Evolutionary conservation across 2,888 invertebrate genomes (phyloP).

Genomic region (Thecocarcelia acutangulata): DNA sequence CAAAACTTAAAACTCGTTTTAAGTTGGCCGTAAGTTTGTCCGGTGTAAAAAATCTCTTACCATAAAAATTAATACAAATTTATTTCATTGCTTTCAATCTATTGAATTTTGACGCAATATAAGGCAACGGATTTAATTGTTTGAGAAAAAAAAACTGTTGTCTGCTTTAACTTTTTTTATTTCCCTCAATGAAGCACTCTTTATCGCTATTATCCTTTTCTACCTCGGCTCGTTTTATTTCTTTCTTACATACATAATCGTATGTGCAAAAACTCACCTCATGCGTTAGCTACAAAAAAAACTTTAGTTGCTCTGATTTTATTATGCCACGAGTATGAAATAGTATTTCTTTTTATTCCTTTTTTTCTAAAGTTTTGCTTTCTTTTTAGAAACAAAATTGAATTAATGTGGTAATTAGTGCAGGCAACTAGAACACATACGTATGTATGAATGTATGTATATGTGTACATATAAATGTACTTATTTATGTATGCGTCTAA

Average conservation of each 20-base stretch:
- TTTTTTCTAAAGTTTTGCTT: conserved; percentile 35
- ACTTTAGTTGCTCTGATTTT: conserved; percentile 29
- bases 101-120: too few species aligned
- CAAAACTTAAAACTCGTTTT: too few species aligned
- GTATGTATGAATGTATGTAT: background rate
- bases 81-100: too few species aligned
- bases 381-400: conserved; percentile 73
- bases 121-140: too few species aligned
- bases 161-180: too few species aligned
- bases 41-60: too few species aligned
- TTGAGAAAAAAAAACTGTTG: too few species aligned
- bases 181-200: background rate
- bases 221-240: background rate
- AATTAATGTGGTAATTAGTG: conserved; percentile 80
- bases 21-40: too few species aligned
- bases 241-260: conserved; percentile 29
- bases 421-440: conserved; percentile 71
- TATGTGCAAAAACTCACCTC: conserved; percentile 8
- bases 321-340: background rate
- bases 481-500: background rate
- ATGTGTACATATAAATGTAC: conserved; percentile 7
- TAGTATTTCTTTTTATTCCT: background rate
- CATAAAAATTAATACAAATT: too few species aligned
- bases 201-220: background rate
- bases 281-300: conserved; percentile 41